Conservation (phyloP, 2,797 vertebrate species). For the Lepidocolaptes lacrymiger region DNA sequence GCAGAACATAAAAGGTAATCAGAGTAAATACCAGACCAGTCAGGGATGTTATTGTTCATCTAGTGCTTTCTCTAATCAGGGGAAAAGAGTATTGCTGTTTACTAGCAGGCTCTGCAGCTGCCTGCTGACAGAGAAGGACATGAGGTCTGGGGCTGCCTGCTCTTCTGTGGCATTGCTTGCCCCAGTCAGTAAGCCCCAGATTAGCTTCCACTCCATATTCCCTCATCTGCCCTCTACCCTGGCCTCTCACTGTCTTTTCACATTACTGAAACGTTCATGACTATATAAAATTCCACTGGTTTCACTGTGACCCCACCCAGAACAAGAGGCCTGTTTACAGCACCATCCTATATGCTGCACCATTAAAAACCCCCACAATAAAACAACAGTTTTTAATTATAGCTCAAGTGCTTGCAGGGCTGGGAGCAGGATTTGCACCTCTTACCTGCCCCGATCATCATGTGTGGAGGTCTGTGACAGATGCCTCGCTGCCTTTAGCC, state of each 20-base stretch:
- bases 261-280: background rate
- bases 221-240: background rate
- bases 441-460: accelerated
- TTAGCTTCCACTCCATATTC: background rate
- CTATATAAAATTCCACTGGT: background rate
- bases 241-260: background rate
- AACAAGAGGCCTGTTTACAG: background rate
- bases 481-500: background rate
- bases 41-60: background rate
- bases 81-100: background rate
- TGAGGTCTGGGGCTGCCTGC: background rate
- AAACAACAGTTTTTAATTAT: background rate
- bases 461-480: background rate
- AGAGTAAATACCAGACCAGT: background rate
- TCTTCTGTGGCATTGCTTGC: background rate
- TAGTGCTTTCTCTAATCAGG: background rate
- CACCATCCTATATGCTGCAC: background rate
- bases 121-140: background rate
- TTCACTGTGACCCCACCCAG: background rate
- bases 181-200: background rate
- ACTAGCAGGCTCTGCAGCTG: background rate
- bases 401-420: background rate
- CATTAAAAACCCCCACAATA: accelerated
- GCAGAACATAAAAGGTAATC: background rate
- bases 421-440: background rate